These are phyloP conservation scores for Excalfactoria chinensis DNA, from an alignment of 2,113 vertebrate species.

Conservation along the genomic window DNA sequence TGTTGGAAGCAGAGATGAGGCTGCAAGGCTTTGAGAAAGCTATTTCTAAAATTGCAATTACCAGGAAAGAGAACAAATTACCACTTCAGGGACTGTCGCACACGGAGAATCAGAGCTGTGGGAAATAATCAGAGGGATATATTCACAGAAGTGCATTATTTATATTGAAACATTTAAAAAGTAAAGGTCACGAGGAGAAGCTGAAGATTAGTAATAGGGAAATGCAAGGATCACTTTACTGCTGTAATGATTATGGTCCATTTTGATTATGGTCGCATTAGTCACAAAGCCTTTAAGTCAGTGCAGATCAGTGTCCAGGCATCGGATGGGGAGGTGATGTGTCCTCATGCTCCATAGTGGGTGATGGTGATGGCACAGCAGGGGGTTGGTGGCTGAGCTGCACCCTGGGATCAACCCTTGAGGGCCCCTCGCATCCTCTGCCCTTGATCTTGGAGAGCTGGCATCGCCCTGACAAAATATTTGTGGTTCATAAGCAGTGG, in stretches of 20 bases:
- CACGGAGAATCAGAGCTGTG: slow-evolving; percentile 74
- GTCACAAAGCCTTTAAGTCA: background rate
- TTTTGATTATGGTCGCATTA: slow-evolving; percentile 36
- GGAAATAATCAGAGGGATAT: slow-evolving; percentile 77
- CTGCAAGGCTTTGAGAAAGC: slow-evolving; percentile 74
- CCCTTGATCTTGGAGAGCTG: background rate
- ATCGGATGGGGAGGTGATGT: background rate
- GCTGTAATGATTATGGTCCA: background rate
- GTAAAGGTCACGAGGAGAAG: slow-evolving; percentile 73
- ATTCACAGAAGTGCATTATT: slow-evolving; percentile 80
- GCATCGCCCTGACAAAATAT: background rate
- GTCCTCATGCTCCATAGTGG: background rate
- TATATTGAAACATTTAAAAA: slow-evolving; percentile 74
- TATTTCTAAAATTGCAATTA: slow-evolving; percentile 83
- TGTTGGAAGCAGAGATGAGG: slow-evolving; percentile 42
- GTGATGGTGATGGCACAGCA: no score
- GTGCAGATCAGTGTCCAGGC: background rate
- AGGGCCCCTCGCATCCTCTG: background rate
- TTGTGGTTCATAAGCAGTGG: background rate
- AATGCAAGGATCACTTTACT: slow-evolving; percentile 33
- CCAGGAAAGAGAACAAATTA: slow-evolving; percentile 80
- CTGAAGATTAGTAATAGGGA: slow-evolving; percentile 69
- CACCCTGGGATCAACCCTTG: no score
- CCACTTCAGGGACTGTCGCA: slow-evolving; percentile 79
- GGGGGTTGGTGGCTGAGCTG: no score